A percentile compares a stretch with the other conserved stretches of the same genome.
phyloP scores from a whole-genome alignment of 2,113 vertebrate species.

The Sinocyclocheilus maitianheensis region DNA sequence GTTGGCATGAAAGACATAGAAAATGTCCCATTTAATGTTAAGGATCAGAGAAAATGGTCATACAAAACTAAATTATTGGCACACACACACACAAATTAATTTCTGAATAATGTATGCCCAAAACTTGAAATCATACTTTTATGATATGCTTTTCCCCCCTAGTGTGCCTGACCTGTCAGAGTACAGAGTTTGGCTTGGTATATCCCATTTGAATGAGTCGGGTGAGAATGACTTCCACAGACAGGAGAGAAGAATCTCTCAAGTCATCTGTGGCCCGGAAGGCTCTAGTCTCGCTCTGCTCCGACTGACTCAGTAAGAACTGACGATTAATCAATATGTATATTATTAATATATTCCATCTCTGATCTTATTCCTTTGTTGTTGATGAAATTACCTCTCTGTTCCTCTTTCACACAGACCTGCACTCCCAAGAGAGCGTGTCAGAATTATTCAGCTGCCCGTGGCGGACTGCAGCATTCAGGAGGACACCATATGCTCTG shows the following conservation, averaged over 20 bases:
- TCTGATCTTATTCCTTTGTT: not conserved
- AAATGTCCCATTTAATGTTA: not conserved
- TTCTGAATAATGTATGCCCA: not conserved
- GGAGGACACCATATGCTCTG: constrained; percentile 87
- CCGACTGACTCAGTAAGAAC: constrained; percentile 85
- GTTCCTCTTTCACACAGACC: constrained; percentile 71
- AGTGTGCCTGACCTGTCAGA: constrained; percentile 91
- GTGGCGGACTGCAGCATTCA: constrained; percentile 90
- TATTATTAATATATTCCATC: not conserved
- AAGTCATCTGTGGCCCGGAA: constrained; percentile 89
- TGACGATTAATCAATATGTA: not conserved
- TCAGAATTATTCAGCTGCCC: constrained; percentile 87
- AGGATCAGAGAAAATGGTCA: not conserved
- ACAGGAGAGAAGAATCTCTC: constrained; percentile 88
- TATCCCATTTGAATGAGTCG: constrained; percentile 84
- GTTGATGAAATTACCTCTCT: constrained; percentile 7
- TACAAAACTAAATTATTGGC: no score
- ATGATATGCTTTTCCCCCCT: not conserved
- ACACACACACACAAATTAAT: not conserved
- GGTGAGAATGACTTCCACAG: constrained; percentile 77
- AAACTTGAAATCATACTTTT: not conserved
- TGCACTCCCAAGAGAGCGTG: constrained; percentile 82
- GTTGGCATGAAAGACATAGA: not conserved
- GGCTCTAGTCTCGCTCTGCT: constrained; percentile 91
- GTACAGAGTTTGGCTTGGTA: constrained; percentile 90